These are phyloP conservation scores for Saxidomus purpurata DNA, from an alignment of 1,140 invertebrate genomes.

Conservation along the genomic window DNA sequence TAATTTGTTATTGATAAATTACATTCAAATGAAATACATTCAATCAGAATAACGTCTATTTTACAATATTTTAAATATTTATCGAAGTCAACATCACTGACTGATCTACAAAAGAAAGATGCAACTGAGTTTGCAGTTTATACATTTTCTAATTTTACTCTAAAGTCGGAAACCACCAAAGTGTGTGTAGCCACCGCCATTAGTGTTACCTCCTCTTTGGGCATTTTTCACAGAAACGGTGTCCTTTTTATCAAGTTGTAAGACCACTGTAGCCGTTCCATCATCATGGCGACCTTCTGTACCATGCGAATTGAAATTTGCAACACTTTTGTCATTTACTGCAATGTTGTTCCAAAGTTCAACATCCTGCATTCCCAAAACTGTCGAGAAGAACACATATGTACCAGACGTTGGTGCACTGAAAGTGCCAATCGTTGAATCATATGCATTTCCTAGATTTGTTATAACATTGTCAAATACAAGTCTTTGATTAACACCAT, in stretches of 20 bases:
- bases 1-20: too few relatives aligned
- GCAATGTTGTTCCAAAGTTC: not conserved
- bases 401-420: not conserved
- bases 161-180: not conserved
- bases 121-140: too few relatives aligned
- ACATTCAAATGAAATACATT: too few relatives aligned
- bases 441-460: not conserved
- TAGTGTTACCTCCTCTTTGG: not conserved
- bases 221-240: not conserved
- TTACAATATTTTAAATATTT: too few relatives aligned
- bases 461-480: not conserved
- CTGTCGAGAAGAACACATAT: not conserved
- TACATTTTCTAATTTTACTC: not conserved
- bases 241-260: not conserved
- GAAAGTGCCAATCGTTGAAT: not conserved
- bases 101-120: too few relatives aligned
- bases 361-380: not conserved
- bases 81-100: too few relatives aligned
- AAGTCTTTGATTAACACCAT: not conserved
- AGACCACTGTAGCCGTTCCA: not conserved
- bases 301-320: not conserved
- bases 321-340: not conserved
- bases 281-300: not conserved
- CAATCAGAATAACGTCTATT: too few relatives aligned
- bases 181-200: not conserved